Evolutionary conservation across 1,140 invertebrate species (phyloP), one percentile per base, ranked within the genome.

Genomic region (Apis dorsata): DNA sequence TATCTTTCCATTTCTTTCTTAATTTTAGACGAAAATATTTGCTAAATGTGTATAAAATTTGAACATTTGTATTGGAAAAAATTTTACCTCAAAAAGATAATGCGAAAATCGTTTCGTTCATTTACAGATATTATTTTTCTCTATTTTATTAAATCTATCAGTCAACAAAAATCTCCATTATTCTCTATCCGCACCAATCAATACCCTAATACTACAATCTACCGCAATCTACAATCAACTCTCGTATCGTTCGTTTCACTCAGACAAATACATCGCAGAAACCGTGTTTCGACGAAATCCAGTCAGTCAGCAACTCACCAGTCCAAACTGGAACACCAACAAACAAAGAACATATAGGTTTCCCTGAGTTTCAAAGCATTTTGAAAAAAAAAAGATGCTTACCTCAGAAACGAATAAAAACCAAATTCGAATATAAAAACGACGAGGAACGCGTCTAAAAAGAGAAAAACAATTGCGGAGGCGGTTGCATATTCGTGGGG

Each of bases 311-410:
- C 24, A 55, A 77, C 62, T 24, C 62, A 5, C 15, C 13, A n/a
- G 19, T 28, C 24, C 4, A 77, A 82, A 57, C 66, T 66, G 44
- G 34, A 57, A 59, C 53, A 62, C 24, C 34, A 65, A 24, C 62
- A 24, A 86, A 85, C 70, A 76, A 75, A 81, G 53, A 49, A 28
- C 51, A 66, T 21, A 77, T 60, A 72, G 57, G 60, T 80, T 44
- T 13, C 1, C 28, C 55, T n/a, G 24, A 59, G 55, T 13, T 59
- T 28, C 28, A 13, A 59, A 73, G 59, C 7, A 5, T 1, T 53
- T n/a, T 24, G 12, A 0, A 55, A 10, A 15, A 53, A n/a, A 17
- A 15, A 59, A 59, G 34, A 55, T 34, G 53, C 11, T 44, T 44
- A 44, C 4, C 34, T 57, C 53, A n/a, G 55, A 9, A 34, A 59